Conservation (phyloP, 2,113 vertebrate genomes). For the Hippocampus barbouri region DNA sequence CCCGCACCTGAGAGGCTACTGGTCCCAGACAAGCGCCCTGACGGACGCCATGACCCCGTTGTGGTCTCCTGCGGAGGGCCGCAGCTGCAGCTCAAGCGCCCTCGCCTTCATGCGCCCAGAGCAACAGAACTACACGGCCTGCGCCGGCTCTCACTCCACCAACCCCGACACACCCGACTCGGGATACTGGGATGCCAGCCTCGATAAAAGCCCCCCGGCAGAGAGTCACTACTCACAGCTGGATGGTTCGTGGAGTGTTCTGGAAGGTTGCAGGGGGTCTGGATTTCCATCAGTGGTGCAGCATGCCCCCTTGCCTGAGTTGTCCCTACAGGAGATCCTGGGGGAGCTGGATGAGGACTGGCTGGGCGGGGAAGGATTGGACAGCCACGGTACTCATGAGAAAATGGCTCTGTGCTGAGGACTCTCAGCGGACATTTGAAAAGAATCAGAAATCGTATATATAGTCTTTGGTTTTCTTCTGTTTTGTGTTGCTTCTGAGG, state of each 20-base stretch:
- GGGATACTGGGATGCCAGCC: constrained; percentile 55
- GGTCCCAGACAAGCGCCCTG: constrained; percentile 35
- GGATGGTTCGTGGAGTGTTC: constrained; percentile 39
- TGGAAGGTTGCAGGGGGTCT: constrained; percentile 14
- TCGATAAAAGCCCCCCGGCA: constrained; percentile 30
- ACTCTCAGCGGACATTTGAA: neutral
- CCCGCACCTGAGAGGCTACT: constrained; percentile 30
- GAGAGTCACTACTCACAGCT: constrained; percentile 27
- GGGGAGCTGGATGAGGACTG: constrained; percentile 64
- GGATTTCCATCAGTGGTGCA: neutral
- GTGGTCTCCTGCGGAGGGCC: constrained; percentile 49
- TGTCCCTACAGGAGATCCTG: constrained; percentile 70
- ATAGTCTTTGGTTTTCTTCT: constrained; percentile 21
- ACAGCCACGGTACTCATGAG: constrained; percentile 4
- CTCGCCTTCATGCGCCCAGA: constrained; percentile 38
- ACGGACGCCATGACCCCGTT: constrained; percentile 12
- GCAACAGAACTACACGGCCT: constrained; percentile 28
- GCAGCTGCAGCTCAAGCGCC: constrained; percentile 20
- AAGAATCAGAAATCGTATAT: constrained; percentile 17
- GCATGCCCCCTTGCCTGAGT: constrained; percentile 52
- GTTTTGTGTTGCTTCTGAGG: neutral
- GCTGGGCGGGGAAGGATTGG: constrained; percentile 43
- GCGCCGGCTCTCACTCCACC: constrained; percentile 29
- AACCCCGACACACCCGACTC: constrained; percentile 63
- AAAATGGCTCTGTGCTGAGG: constrained; percentile 37